Evolutionary conservation across 2,797 vertebrate species (phyloP), one percentile per base, ranked within the genome.

Genomic region (Nyctalus aviator): DNA sequence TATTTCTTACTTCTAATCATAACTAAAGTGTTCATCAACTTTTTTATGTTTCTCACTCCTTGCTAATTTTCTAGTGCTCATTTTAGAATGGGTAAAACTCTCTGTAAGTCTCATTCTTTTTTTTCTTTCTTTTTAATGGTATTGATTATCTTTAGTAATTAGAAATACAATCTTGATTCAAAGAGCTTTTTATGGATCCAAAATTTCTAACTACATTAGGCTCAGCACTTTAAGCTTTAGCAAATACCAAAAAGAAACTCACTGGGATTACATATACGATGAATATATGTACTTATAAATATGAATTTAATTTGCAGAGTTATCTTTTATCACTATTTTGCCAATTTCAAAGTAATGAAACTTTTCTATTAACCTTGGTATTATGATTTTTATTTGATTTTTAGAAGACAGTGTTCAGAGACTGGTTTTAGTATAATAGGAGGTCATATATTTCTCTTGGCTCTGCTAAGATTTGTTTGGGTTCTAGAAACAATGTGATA

Each of bases 1-100:
- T 88, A 48, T 90, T 79, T 6, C 77, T 71, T 35, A 81, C 92
- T 95, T 72, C 78, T 30, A 75, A 88, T 30, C 86, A 69, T 57
- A 77, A 59, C 62, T 73, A 59, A 1, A 55, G 21, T 78, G 75
- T 73, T 44, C 8, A 62, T n/a, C 23, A 30, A 6, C 21, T 8
- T 59, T 59, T 91, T 82, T 50, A 35, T 46, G 17, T 81, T 44
- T 86, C 23, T 62, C 46, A n/a, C 2, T 66, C 14, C 20, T 53
- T 44, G 13, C 11, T 68, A 59, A 9, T 72, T 71, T 50, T 73
- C 14, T 75, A 35, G 53, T 81, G 21, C 73, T 84, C 44, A 55
- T 83, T 81, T 94, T 78, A 46, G 21, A 76, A n/a, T 86, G 21
- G 72, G 0, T 62, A 11, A 62, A 8, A 27, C 30, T 27, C 9